A percentile compares a stretch with the other conserved stretches of the same genome.
Conservation (phyloP, 2,113 vertebrate species). For the Catagonus wagneri region DNA sequence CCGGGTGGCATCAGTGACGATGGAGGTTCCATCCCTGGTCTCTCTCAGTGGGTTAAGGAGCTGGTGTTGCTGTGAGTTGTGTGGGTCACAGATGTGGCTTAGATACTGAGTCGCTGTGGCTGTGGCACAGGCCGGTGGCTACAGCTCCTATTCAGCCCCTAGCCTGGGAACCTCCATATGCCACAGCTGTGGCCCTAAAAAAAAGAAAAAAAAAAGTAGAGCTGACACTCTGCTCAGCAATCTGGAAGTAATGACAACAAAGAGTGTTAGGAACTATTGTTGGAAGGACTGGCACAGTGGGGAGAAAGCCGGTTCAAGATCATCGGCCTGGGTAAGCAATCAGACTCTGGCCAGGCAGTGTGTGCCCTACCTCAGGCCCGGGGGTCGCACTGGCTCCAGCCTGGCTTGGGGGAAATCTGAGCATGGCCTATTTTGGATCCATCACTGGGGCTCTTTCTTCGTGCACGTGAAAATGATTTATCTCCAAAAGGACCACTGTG, state of each 20-base stretch:
- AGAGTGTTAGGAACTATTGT: not conserved
- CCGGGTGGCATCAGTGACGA: too few species aligned
- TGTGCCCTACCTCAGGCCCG: accelerated
- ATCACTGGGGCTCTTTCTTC: not conserved
- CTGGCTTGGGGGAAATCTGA: not conserved
- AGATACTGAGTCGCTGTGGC: too few species aligned
- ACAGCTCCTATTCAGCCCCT: too few species aligned
- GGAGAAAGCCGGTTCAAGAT: not conserved
- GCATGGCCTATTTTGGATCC: not conserved
- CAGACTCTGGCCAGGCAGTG: accelerated
- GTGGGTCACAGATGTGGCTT: too few species aligned
- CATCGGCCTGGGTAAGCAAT: not conserved
- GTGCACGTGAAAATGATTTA: not conserved
- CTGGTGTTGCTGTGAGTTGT: too few species aligned
- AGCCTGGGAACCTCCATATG: too few species aligned
- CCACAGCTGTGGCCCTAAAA: too few species aligned
- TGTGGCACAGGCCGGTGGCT: too few species aligned
- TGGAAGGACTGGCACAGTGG: not conserved
- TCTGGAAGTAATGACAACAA: not conserved
- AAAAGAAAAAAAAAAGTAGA: not conserved
- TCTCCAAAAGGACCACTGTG: not conserved
- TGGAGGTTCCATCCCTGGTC: too few species aligned
- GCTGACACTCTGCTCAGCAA: not conserved
- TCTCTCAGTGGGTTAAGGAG: too few species aligned
- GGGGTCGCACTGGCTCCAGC: accelerated